Evolutionary conservation across 2,113 vertebrate species (phyloP), one percentile per base, ranked within the genome.

Genomic region (Panthera uncia): DNA sequence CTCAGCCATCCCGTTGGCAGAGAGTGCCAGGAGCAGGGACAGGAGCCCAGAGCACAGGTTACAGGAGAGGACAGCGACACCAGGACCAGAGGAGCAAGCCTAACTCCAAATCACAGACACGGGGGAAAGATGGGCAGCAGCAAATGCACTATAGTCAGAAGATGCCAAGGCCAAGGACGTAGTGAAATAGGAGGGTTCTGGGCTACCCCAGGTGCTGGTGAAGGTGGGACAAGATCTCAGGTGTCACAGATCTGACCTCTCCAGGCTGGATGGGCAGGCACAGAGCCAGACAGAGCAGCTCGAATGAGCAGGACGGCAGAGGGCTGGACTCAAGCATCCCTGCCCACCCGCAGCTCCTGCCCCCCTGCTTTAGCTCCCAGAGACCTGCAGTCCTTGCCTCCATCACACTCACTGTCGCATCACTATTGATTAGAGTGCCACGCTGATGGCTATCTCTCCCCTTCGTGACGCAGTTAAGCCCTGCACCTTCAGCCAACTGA

Each of bases 381-480:
- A 21, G n/a, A 21, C 1, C 41, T 9, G 0, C 9, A 29, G 1
- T 5, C 8, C 87, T 57, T 69, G 8, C 78, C 84, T 48, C 14
- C 45, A 2, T 3, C 15, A 25, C 50, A 7, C 31, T 71, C 52
- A 0, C 1, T 2, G 0, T 69, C 18, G 50, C 79, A 29, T 27
- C 14, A 0, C 41, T 13, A 55, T 0, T 5, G 41, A 8, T 27
- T 18, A 61, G 15, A 71, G n/a, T 1, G 5, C 12, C 4, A 27
- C 15, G 19, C 21, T 7, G 7, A 16, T 1, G 1, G 10, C n/a
- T 3, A 57, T 16, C 71, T 25, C 50, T 12, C 38, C 23, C 48
- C 71, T 45, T 5, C 0, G 3, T 0, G 33, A 31, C 4, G 0
- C 50, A 38, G 74, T 5, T 19, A 61, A 25, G 36, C 25, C 89